phyloP scores from a whole-genome alignment of 2,797 vertebrate genomes.

The Lateolabrax maculatus region DNA sequence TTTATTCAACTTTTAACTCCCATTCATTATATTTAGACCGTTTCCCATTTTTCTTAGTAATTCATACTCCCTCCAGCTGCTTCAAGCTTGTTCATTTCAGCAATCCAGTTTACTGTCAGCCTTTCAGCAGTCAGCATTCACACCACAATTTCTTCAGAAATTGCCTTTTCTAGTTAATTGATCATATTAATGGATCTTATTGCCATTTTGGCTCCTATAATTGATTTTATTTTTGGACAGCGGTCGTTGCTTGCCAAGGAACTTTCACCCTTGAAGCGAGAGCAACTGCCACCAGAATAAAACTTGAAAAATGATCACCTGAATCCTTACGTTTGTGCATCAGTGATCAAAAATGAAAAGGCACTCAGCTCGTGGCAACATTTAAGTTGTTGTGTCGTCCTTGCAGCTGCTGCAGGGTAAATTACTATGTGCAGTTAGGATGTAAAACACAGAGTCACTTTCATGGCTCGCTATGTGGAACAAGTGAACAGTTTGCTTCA shows the following conservation, averaged over 20 bases:
- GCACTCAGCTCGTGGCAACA: background rate
- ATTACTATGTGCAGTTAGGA: slow-evolving; percentile 54
- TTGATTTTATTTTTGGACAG: background rate
- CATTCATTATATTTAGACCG: too few species aligned
- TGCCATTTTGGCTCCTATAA: background rate
- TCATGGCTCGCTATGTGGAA: slow-evolving; percentile 71
- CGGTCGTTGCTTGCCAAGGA: background rate
- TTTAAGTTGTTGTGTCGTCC: slow-evolving; percentile 13
- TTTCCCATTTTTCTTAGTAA: too few species aligned
- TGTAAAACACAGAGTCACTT: slow-evolving; percentile 74
- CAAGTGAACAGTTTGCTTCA: slow-evolving; percentile 56
- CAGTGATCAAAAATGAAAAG: slow-evolving; percentile 24
- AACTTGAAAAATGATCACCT: background rate
- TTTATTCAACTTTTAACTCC: too few species aligned
- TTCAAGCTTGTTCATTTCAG: too few species aligned
- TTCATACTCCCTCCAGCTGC: too few species aligned
- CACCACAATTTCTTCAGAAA: too few species aligned
- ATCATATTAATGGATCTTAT: too few species aligned
- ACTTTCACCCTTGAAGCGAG: background rate
- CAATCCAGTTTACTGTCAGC: too few species aligned
- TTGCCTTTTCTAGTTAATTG: too few species aligned
- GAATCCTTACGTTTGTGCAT: slow-evolving; percentile 14
- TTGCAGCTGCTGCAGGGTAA: slow-evolving; percentile 38
- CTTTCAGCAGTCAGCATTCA: too few species aligned
- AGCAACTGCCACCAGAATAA: background rate